Percentiles rank a stretch among this genome's conserved stretches.
Conservation (phyloP, 2,797 vertebrate genomes). For the Poecilia velifera region DNA sequence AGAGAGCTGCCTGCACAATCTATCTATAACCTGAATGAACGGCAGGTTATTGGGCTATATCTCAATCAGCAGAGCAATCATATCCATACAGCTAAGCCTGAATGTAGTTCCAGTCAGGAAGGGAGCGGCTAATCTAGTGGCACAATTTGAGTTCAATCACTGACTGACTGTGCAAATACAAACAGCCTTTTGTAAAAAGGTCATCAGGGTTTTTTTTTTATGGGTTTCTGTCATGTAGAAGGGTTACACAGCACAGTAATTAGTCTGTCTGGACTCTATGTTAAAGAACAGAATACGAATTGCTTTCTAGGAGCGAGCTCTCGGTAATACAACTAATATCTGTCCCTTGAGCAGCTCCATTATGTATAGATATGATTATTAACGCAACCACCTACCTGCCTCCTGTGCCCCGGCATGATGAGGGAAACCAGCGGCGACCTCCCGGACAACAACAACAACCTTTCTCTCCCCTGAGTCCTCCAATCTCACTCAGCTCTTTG, state of each 20-base stretch:
- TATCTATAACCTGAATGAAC: constrained; percentile 28
- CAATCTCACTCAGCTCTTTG: constrained; percentile 22
- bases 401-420: constrained; percentile 70
- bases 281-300: neutral
- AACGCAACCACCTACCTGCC: constrained; percentile 68
- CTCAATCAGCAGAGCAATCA: constrained; percentile 5
- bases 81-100: neutral
- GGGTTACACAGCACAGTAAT: neutral
- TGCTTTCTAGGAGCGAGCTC: constrained; percentile 2
- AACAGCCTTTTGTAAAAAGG: neutral
- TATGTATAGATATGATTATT: neutral
- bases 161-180: neutral
- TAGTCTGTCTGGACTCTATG: constrained; percentile 1
- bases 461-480: constrained; percentile 13
- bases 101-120: neutral
- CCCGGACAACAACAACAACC: constrained; percentile 11
- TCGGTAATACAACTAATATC: neutral
- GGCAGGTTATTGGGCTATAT: constrained; percentile 14
- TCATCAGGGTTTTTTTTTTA: neutral
- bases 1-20: constrained; percentile 3
- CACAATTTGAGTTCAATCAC: neutral
- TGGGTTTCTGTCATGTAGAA: constrained; percentile 12
- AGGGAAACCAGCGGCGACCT: constrained; percentile 34
- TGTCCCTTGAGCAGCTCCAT: neutral
- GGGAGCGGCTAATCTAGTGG: constrained; percentile 18